Evolutionary conservation across 2,888 invertebrate species (phyloP).

Genomic region (Lasioglossum lativentre): DNA sequence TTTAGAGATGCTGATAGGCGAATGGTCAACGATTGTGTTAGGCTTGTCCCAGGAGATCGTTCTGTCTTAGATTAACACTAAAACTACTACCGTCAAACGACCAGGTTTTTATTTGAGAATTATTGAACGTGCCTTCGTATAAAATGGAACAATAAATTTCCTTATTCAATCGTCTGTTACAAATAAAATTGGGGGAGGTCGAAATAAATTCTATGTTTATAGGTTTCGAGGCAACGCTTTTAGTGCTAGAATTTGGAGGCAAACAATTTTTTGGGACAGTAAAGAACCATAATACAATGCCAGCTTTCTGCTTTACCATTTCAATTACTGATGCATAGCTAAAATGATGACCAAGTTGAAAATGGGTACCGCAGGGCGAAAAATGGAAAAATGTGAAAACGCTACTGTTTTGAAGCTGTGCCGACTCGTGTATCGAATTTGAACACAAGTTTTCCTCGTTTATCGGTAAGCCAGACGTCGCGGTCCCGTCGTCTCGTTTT

Average conservation of each 20-base stretch:
- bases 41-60: background rate
- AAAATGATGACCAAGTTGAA: too few relatives aligned
- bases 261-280: too few relatives aligned
- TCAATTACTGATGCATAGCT: too few relatives aligned
- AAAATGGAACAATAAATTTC: background rate
- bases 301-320: too few relatives aligned
- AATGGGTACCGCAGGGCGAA: too few relatives aligned
- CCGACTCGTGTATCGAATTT: background rate
- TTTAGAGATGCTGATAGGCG: background rate
- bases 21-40: background rate
- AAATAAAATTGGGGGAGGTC: background rate
- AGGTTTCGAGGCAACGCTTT: too few relatives aligned
- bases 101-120: background rate
- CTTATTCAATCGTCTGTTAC: background rate
- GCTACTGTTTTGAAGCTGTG: background rate
- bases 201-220: background rate
- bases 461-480: background rate
- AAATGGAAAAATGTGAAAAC: background rate
- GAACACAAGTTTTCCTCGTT: background rate
- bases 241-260: too few relatives aligned
- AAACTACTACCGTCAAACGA: background rate
- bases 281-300: too few relatives aligned
- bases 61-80: background rate
- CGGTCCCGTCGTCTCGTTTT: slow-evolving; percentile 1
- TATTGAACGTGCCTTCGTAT: background rate